Evolutionary conservation across 2,888 invertebrate species (phyloP).

Genomic region (Elysia crispata): DNA sequence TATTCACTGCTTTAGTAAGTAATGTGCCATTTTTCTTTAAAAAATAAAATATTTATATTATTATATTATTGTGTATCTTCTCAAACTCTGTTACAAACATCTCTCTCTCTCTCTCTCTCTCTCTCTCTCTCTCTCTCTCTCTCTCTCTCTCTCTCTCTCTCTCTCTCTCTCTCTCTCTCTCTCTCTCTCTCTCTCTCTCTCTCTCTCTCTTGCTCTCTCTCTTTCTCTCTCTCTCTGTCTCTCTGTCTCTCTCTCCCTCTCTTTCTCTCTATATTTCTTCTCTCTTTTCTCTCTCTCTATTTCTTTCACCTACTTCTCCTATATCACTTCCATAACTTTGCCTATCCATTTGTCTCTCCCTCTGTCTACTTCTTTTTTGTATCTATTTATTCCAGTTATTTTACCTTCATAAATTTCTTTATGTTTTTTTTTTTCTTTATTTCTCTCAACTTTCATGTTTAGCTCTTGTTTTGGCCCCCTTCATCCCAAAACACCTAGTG

Average conservation of each 20-base stretch:
- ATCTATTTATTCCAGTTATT: not conserved
- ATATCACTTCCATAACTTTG: slow-evolving; percentile 4
- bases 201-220: not conserved
- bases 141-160: not conserved
- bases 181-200: slow-evolving; percentile 17
- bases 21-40: too few relatives aligned
- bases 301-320: not conserved
- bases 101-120: not conserved
- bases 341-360: not conserved
- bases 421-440: too few relatives aligned
- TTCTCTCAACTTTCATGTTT: too few relatives aligned
- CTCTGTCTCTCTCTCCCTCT: slow-evolving; percentile 4
- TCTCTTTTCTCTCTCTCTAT: not conserved
- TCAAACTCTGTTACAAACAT: not conserved
- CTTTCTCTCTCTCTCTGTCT: not conserved
- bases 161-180: slow-evolving; percentile 9
- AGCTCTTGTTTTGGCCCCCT: too few relatives aligned
- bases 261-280: not conserved
- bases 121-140: not conserved
- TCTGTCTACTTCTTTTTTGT: not conserved
- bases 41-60: too few relatives aligned
- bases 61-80: too few relatives aligned
- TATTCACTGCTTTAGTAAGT: too few relatives aligned
- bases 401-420: not conserved
- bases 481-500: too few relatives aligned